Percentiles rank a stretch among this genome's conserved stretches.
Conservation (phyloP, 2,113 vertebrate species). For the Elephas maximus region DNA sequence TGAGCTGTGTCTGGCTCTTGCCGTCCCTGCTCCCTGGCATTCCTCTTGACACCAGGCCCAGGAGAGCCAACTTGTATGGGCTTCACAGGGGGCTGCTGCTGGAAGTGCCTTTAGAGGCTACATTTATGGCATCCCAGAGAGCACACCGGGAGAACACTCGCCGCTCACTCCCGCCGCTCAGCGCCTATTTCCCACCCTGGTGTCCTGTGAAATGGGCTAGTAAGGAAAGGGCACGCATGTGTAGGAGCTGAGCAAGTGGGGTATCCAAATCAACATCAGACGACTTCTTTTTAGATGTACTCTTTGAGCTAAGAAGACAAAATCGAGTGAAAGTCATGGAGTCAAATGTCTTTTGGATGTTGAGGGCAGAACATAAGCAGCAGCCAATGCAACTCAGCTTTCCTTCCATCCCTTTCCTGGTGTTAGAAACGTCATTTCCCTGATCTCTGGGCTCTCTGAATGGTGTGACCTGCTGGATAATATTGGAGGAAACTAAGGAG, state of each 20-base stretch:
- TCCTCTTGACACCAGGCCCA: slow-evolving; percentile 54
- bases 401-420: background rate
- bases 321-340: background rate
- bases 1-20: background rate
- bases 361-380: background rate
- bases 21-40: background rate
- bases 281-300: background rate
- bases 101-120: background rate
- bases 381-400: background rate
- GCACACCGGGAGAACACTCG: background rate
- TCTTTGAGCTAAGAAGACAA: background rate
- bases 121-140: background rate
- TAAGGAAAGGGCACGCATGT: fast-evolving
- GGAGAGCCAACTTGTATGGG: background rate
- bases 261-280: background rate
- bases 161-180: background rate
- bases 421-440: background rate
- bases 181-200: no score
- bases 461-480: background rate
- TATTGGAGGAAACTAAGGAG: background rate
- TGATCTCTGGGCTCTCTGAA: background rate
- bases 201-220: background rate
- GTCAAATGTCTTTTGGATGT: background rate
- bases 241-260: background rate
- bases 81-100: slow-evolving; percentile 41